phyloP scores from a whole-genome alignment of 64 coral and sea anemone genomes.

The Hydrozoanthus tunicans region DNA sequence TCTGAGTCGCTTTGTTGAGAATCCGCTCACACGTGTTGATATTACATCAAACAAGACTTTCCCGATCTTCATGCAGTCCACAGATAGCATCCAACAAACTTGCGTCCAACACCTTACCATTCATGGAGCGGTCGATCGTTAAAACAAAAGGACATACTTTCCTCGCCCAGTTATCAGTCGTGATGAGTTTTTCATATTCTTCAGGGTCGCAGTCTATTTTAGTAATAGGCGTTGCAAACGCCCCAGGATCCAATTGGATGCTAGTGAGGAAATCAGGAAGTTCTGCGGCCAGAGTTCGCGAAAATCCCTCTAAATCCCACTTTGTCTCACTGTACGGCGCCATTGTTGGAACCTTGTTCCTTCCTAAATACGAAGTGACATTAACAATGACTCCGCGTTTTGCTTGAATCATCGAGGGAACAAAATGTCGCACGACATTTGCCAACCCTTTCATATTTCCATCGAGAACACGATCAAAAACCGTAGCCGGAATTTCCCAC shows the following conservation, averaged over 20 bases:
- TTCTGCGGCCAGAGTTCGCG: slow-evolving; percentile 46
- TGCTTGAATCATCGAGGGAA: slow-evolving; percentile 38
- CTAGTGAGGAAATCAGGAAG: slow-evolving; percentile 47
- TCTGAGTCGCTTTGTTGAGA: background rate
- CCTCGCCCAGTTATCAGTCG: slow-evolving; percentile 28
- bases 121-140: slow-evolving; percentile 48
- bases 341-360: slow-evolving; percentile 45
- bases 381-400: slow-evolving; percentile 43
- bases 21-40: background rate
- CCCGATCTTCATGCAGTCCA: slow-evolving; percentile 45
- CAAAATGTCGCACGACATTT: slow-evolving; percentile 56
- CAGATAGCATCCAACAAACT: slow-evolving; percentile 31
- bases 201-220: slow-evolving; percentile 49
- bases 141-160: slow-evolving; percentile 46
- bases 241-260: slow-evolving; percentile 42
- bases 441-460: slow-evolving; percentile 45
- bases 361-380: slow-evolving; percentile 48
- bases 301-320: slow-evolving; percentile 59
- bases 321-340: slow-evolving; percentile 40
- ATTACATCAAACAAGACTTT: slow-evolving; percentile 25
- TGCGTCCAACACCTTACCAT: slow-evolving; percentile 42
- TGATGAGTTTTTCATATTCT: slow-evolving; percentile 48
- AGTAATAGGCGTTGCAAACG: slow-evolving; percentile 47
- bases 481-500: slow-evolving; percentile 46
- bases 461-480: slow-evolving; percentile 55